Percentiles rank a stretch among this genome's conserved stretches.
Conservation (phyloP, 2,888 invertebrate genomes). For the Lypha dubia region DNA sequence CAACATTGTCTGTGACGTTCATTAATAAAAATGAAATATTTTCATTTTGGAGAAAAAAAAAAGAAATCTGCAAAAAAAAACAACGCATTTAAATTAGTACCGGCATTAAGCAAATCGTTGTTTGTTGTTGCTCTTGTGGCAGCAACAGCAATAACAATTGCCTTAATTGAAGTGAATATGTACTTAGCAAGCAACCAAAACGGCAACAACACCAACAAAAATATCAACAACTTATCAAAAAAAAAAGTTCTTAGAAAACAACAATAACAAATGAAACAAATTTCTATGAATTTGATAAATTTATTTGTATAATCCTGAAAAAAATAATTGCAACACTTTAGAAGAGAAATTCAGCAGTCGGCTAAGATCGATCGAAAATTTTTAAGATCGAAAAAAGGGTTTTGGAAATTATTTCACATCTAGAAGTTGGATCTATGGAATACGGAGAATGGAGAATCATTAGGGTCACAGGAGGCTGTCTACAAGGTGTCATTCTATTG, state of each 20-base stretch:
- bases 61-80: slow-evolving; percentile 38
- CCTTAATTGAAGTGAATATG: slow-evolving; percentile 28
- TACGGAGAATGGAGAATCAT: too few relatives aligned
- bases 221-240: slow-evolving; percentile 42
- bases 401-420: too few relatives aligned
- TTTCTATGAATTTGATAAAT: slow-evolving; percentile 47
- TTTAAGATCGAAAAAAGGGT: too few relatives aligned
- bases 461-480: too few relatives aligned
- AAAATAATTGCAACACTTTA: background rate
- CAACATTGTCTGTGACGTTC: slow-evolving; percentile 55
- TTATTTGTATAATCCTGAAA: slow-evolving; percentile 11
- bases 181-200: slow-evolving; percentile 12
- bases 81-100: slow-evolving; percentile 62
- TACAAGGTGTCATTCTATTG: too few relatives aligned
- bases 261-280: slow-evolving; percentile 13
- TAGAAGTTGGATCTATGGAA: too few relatives aligned
- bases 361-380: too few relatives aligned
- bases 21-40: slow-evolving; percentile 66
- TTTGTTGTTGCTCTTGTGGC: slow-evolving; percentile 2
- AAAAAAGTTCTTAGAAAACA: slow-evolving; percentile 57
- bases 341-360: background rate
- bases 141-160: slow-evolving; percentile 44
- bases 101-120: slow-evolving; percentile 31
- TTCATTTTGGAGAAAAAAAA: slow-evolving; percentile 10
- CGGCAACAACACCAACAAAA: too few relatives aligned